Base-by-base conservation (phyloP, 2,888 invertebrate species). In the Drosophila vallismaia region DNA sequence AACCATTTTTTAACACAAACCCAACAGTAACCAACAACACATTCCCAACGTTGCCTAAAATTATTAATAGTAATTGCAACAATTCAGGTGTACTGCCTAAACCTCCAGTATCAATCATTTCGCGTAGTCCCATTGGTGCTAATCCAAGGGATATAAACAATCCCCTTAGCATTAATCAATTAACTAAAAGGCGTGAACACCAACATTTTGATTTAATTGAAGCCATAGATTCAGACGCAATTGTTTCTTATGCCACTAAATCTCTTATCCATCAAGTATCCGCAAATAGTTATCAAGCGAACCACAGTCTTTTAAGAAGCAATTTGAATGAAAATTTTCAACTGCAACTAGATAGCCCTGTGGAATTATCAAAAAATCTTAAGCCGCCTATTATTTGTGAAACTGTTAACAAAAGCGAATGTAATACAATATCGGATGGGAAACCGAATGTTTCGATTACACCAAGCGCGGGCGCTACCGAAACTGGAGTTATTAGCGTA, bases 131-230 rank as follows among this genome's bases (percentile, higher is more conserved):
- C 44, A 97, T 97, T 62, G 97, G 97, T 68, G 97, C 97, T 49
- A 97, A 97, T 92, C 97, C 97, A 44, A 95, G 97, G 83, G 97
- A 97, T 92, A 95, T 96, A 77, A 97, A 97, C 93, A 97, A 97
- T 93, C 97, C 97, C 62, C 93, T 97, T 45, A 97, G 96, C 91
- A 97, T 97, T 66, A 97, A 97, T 88, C 97, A 97, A 92, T 93
- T 97, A 80, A 97, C 97, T 70, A 96, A 96, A 81, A 95, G 89
- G 12, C 84, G 77, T 31, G 83, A 78, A 10, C 75, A 74, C 42
- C 80, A 72, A 54, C 87, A 73, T 59, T 75, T 76, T 56, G 54
- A 56, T 3, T 5, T 59, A 9, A 28, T 56, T 3, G 63, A 70
- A 49, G 55, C 42, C 2, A 60, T 48, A 44, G 71, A 66, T 29